Evolutionary conservation across 1,140 invertebrate genomes (phyloP), one percentile per base, ranked within the genome.

Genomic region (Notospermus geniculatus): DNA sequence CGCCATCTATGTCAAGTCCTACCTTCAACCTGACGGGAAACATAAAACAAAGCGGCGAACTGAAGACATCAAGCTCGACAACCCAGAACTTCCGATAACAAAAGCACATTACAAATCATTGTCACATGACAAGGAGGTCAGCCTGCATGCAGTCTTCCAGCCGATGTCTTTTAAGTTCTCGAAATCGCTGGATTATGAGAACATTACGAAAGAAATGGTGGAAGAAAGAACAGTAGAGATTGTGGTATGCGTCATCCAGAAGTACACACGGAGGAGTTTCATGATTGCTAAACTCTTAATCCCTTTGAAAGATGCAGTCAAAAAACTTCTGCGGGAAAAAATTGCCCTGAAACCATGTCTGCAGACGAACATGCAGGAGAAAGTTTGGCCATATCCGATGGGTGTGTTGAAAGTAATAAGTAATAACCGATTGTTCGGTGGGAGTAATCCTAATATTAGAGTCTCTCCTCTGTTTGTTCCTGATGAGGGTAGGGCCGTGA

Each of bases 241-340:
- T 2, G 70, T 74, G 63, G 72, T 79, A 19, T 78, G 72, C 63
- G 67, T 79, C 27, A 75, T 69, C 0, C 77, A 79, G 63, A 75
- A 74, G 54, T 73, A 69, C 54, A 70, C 71, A 4, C 67, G 67
- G 29, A 63, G 67, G 41, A 69, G 68, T 41, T 79, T 72, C 63
- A 62, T 76, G 7, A 71, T 79, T 53, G 72, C 71, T 27, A 71
- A 73, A 63, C 59, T 73, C 7, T 63, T 70, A 30, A 68, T 79
- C 67, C 69, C 76, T 0, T 60, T 77, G 19, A 66, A 71, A 28
- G 59, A 53, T 27, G 77, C 76, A 1, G 72, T 79, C 0, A 73
- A 72, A 56, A 70, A 70, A 56, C 62, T 77, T 9, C 70, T 77
- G 1, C 63, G 71, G 23, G 74, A 78, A 54, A 73, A 73, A 55